Conservation (phyloP, 1,140 invertebrate species). For the Drosophila busckii region DNA sequence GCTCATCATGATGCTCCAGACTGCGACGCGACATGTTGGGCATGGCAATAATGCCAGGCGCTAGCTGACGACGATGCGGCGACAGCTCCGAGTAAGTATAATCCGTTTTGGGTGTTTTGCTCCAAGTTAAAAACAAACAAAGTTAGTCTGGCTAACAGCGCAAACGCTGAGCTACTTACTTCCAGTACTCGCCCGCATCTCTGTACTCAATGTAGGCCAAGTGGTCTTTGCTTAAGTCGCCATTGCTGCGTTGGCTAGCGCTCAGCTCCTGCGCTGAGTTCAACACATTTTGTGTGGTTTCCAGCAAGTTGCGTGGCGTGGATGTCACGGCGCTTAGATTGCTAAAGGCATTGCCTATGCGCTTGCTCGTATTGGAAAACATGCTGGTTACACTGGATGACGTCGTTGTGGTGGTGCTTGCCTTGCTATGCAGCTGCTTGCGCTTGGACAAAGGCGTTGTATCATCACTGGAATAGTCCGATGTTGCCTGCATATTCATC, state of each 20-base stretch:
- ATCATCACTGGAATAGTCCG: constrained; percentile 55
- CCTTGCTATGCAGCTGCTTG: constrained; percentile 15
- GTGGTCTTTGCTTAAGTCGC: constrained; percentile 72
- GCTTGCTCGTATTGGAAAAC: constrained; percentile 41
- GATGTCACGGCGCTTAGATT: constrained; percentile 43
- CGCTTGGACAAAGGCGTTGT: constrained; percentile 34
- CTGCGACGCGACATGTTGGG: constrained; percentile 89
- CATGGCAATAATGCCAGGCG: constrained; percentile 87
- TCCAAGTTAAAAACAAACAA: constrained; percentile 43
- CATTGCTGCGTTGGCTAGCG: constrained; percentile 58
- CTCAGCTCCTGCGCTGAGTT: constrained; percentile 57
- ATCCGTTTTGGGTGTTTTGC: constrained; percentile 89
- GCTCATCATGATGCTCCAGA: constrained; percentile 72
- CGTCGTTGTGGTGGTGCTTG: constrained; percentile 31
- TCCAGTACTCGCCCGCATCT: constrained; percentile 84
- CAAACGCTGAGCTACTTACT: constrained; percentile 80
- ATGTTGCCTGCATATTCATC: constrained; percentile 36
- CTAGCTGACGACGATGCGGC: constrained; percentile 87
- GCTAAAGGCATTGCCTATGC: constrained; percentile 23
- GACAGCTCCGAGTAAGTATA: constrained; percentile 88
- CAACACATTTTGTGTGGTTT: constrained; percentile 59
- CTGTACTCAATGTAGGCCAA: constrained; percentile 82
- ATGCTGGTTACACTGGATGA: constrained; percentile 34
- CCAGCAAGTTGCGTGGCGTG: constrained; percentile 55
- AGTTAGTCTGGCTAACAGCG: background rate